Evolutionary conservation across 2,888 invertebrate genomes (phyloP), one percentile per base, ranked within the genome.

Genomic region (Neocrepidodera transversa): DNA sequence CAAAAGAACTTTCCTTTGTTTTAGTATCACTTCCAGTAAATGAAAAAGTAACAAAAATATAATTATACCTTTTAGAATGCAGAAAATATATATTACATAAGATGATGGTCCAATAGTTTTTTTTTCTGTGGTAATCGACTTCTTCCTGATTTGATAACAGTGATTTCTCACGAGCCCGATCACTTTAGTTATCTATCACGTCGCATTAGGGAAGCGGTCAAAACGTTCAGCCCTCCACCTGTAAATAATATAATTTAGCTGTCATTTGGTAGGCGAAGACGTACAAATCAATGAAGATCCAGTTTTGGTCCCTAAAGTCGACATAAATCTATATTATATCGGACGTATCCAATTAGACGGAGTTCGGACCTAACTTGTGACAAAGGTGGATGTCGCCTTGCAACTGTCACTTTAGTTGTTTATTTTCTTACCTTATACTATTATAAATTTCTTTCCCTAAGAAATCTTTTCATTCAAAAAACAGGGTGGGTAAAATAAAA

Each of bases 271-370:
- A 52, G 57, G 47, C 55, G 54, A 51, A 65, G 74, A 68, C 69
- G 70, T 70, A 77, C 76, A 78, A 77, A 78, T 78, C 77, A 78
- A 73, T 66, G 63, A 36, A 54, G 65, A 67, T 67, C 74, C 74
- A 75, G 75, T 76, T 76, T 74, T 74, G 70, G 54, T 69, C 67
- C 73, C 69, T 75, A 77, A 76, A 76, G 74, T 74, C 70, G 70
- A 74, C 76, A 78, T 78, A 78, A 78, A 78, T 78, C 76, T 76
- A 76, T 78, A 78, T 78, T 76, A 78, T 77, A 78, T 78, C 77
- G 75, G 74, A 71, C 68, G 72, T 70, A 72, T 74, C 78, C 77
- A 78, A 78, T 78, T 78, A 78, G 78, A 74, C 70, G 72, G 73
- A 75, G 73, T 73, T 68, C 68, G 71, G 66, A 68, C 68, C 66